Evolutionary conservation across 2,797 vertebrate genomes (phyloP).

Genomic region (Galaxias olidus): DNA sequence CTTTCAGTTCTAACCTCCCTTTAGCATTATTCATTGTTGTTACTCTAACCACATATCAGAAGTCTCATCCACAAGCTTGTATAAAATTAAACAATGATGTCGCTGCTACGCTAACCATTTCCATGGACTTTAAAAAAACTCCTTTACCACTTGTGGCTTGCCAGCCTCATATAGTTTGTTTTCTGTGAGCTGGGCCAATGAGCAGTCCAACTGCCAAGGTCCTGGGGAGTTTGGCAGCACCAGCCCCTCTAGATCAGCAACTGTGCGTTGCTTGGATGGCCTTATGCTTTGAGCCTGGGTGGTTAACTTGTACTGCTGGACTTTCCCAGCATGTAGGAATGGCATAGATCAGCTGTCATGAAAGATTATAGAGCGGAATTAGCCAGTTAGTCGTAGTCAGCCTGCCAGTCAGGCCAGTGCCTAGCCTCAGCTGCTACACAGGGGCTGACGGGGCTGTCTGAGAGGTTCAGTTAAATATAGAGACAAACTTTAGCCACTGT

Average conservation of each 20-base stretch:
- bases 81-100: constrained; percentile 15
- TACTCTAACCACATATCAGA: constrained; percentile 1
- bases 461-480: constrained; percentile 94
- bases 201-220: constrained; percentile 50
- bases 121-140: constrained; percentile 47
- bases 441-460: constrained; percentile 85
- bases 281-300: constrained; percentile 45
- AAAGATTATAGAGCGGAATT: constrained; percentile 64
- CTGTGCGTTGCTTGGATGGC: constrained; percentile 58
- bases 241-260: constrained; percentile 56
- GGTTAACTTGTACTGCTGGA: constrained; percentile 56
- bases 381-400: constrained; percentile 70
- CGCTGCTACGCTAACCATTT: constrained; percentile 36
- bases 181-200: constrained; percentile 43
- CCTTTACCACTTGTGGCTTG: constrained; percentile 53
- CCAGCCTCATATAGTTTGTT: constrained; percentile 56
- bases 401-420: constrained; percentile 60
- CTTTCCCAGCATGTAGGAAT: constrained; percentile 65
- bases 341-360: constrained; percentile 88
- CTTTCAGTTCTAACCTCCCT: neutral
- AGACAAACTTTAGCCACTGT: constrained; percentile 71
- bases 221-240: constrained; percentile 55
- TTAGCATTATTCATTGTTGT: neutral
- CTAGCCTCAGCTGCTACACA: constrained; percentile 87
- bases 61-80: constrained; percentile 18